Conservation (phyloP, 1,140 invertebrate species). For the Stenopsyche tienmushanensis region DNA sequence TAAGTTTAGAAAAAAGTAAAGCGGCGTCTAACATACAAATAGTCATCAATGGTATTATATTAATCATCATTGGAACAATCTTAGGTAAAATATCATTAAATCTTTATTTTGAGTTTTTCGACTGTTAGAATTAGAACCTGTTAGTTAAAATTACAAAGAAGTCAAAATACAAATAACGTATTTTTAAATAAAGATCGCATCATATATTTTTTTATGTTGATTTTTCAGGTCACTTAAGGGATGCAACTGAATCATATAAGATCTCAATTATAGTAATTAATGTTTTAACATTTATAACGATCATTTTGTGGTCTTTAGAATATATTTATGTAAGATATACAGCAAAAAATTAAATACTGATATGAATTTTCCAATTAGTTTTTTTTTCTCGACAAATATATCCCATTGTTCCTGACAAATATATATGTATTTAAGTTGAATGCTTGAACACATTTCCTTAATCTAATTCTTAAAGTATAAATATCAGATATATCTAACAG, state of each 20-base stretch:
- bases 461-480: too few relatives aligned
- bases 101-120: constrained; percentile 10
- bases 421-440: too few relatives aligned
- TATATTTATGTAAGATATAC: constrained; percentile 46
- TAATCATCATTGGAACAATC: constrained; percentile 60
- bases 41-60: constrained; percentile 62
- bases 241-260: constrained; percentile 50
- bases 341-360: constrained; percentile 11
- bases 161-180: not conserved
- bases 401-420: too few relatives aligned
- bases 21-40: constrained; percentile 64
- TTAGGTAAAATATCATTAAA: constrained; percentile 56
- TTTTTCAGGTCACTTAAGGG: constrained; percentile 51
- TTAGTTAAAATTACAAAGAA: constrained; percentile 13
- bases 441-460: too few relatives aligned
- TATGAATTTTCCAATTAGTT: too few relatives aligned
- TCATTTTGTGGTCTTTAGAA: constrained; percentile 50
- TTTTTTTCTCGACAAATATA: too few relatives aligned
- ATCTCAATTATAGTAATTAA: constrained; percentile 51
- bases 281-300: constrained; percentile 48
- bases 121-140: not conserved
- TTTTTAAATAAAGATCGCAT: not conserved
- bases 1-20: constrained; percentile 57
- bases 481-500: too few relatives aligned
- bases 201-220: not conserved